Percentiles rank a stretch among this genome's conserved stretches.
Conservation (phyloP, 2,888 invertebrate genomes). For the Tachina lurida region DNA sequence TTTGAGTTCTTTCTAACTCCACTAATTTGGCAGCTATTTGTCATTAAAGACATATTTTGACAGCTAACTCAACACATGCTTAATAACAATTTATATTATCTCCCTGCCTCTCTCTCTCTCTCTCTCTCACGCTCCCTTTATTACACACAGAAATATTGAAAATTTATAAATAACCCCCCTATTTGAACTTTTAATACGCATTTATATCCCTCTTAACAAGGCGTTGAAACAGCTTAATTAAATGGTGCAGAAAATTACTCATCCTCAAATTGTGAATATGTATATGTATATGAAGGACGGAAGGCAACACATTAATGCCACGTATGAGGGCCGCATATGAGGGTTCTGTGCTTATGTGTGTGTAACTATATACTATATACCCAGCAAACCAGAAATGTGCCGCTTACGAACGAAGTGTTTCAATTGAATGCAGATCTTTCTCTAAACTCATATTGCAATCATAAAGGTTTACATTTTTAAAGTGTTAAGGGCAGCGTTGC, state of each 20-base stretch:
- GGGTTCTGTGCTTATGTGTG: not conserved
- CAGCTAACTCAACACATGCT: slow-evolving; percentile 63
- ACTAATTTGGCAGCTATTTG: slow-evolving; percentile 71
- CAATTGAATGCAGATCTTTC: too few species aligned
- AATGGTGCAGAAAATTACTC: slow-evolving; percentile 80
- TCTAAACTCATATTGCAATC: too few species aligned
- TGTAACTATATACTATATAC: not conserved
- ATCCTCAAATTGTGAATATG: slow-evolving; percentile 35
- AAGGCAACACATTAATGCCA: not conserved
- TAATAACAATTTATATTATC: slow-evolving; percentile 45
- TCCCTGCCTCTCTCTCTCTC: too few species aligned
- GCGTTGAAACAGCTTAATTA: slow-evolving; percentile 81
- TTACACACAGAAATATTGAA: not conserved
- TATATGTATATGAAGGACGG: slow-evolving; percentile 41
- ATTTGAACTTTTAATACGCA: slow-evolving; percentile 50
- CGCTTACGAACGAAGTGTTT: too few species aligned
- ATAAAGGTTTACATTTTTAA: too few species aligned
- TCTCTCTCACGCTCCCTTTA: not conserved
- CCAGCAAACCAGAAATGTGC: not conserved
- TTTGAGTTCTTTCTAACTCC: slow-evolving; percentile 14
- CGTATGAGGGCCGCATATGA: slow-evolving; percentile 4
- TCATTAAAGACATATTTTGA: slow-evolving; percentile 67
- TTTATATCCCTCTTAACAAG: slow-evolving; percentile 65
- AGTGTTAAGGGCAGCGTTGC: too few species aligned
- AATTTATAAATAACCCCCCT: slow-evolving; percentile 46